These are phyloP conservation scores for Cavia porcellus DNA, from an alignment of 2,113 vertebrate species.

Conservation along the genomic window DNA sequence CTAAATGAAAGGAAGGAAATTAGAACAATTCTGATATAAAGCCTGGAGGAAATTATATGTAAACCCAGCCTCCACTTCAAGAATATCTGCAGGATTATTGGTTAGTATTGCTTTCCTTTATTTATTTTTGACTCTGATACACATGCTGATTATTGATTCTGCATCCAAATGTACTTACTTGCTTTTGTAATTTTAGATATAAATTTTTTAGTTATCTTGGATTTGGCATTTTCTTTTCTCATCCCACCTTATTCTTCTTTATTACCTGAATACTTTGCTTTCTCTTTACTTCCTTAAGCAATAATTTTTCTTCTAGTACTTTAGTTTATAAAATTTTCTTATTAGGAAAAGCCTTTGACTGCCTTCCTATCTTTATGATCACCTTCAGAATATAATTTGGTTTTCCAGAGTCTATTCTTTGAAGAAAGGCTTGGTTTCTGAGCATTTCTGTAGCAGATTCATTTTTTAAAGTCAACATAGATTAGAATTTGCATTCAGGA, in stretches of 20 bases:
- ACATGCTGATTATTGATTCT: neutral
- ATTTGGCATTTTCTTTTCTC: neutral
- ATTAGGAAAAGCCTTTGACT: neutral
- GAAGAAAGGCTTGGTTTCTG: neutral
- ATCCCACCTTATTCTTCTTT: neutral
- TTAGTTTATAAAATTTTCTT: neutral
- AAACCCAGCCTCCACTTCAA: constrained; percentile 46
- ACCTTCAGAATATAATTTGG: neutral
- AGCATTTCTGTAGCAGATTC: neutral
- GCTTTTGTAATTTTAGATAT: neutral
- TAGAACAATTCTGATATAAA: neutral
- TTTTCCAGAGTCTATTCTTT: constrained; percentile 15
- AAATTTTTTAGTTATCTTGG: neutral
- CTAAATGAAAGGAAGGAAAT: constrained; percentile 40
- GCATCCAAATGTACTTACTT: neutral
- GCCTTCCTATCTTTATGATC: neutral
- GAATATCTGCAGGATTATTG: neutral
- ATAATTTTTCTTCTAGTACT: neutral
- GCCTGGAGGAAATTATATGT: neutral
- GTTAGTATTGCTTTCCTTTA: constrained; percentile 18
- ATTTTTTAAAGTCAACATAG: constrained; percentile 1
- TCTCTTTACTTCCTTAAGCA: neutral
- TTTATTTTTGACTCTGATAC: neutral
- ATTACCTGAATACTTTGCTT: neutral
- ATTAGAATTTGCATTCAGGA: constrained; percentile 34